phyloP scores from a whole-genome alignment of 30 jellyfish, hydroid and myxozoan species.

The Cassiopea xamachana region DNA sequence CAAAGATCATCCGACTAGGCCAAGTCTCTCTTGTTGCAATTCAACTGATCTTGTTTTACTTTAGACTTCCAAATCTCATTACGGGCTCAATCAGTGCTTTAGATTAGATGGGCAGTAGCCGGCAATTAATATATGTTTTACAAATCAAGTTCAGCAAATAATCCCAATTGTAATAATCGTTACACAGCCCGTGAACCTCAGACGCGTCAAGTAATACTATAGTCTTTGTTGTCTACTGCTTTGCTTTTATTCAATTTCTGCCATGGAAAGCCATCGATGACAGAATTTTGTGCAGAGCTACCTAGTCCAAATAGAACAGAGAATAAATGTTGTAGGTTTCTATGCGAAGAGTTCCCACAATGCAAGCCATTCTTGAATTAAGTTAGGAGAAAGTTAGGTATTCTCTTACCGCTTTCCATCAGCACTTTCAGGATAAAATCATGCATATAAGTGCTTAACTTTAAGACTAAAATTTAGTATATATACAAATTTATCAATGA shows the following conservation, averaged over 20 bases:
- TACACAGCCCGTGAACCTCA: slow-evolving; percentile 18
- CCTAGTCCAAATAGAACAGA: no score
- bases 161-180: slow-evolving; percentile 30
- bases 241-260: background rate
- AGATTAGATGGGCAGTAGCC: slow-evolving; percentile 39
- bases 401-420: no score
- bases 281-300: background rate
- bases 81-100: slow-evolving; percentile 31
- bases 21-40: slow-evolving; percentile 8
- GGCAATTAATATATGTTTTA: slow-evolving; percentile 36
- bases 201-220: background rate
- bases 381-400: no score
- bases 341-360: no score
- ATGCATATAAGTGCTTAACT: no score
- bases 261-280: background rate
- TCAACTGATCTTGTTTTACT: slow-evolving; percentile 27
- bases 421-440: no score
- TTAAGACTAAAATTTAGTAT: no score
- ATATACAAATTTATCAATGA: no score
- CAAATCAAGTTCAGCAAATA: slow-evolving; percentile 4
- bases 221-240: background rate
- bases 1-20: slow-evolving; percentile 29
- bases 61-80: slow-evolving; percentile 6
- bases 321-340: no score
- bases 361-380: no score